phyloP scores from a whole-genome alignment of 2,888 invertebrate species.

The Luperina testacea region DNA sequence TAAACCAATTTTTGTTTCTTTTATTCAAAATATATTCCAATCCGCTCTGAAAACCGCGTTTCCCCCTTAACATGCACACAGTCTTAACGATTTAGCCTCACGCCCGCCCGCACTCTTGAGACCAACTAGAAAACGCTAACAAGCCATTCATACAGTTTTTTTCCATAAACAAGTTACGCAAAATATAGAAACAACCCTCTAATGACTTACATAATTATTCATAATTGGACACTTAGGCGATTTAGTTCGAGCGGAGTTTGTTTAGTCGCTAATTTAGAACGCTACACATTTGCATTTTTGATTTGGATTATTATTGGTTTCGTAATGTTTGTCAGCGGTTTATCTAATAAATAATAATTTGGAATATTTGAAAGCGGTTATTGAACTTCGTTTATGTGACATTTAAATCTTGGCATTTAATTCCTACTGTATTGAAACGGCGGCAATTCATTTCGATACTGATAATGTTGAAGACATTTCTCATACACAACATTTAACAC shows the following conservation, averaged over 20 bases:
- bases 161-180: slow-evolving; percentile 81
- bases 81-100: slow-evolving; percentile 76
- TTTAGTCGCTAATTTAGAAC: slow-evolving; percentile 70
- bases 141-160: slow-evolving; percentile 85
- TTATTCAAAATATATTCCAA: background rate
- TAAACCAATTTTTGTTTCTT: too few species aligned
- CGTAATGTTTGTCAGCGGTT: slow-evolving; percentile 29
- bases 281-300: slow-evolving; percentile 64
- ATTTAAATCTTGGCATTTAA: slow-evolving; percentile 2
- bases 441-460: slow-evolving; percentile 15
- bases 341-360: slow-evolving; percentile 46
- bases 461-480: slow-evolving; percentile 6
- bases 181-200: slow-evolving; percentile 79
- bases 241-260: slow-evolving; percentile 69
- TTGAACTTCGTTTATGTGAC: slow-evolving; percentile 1
- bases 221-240: slow-evolving; percentile 79
- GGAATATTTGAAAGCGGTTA: slow-evolving; percentile 13
- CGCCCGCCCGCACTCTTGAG: slow-evolving; percentile 77
- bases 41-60: slow-evolving; percentile 58
- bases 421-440: slow-evolving; percentile 20
- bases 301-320: slow-evolving; percentile 48
- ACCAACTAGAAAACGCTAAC: slow-evolving; percentile 84
- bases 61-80: slow-evolving; percentile 36
- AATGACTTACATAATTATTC: slow-evolving; percentile 81
- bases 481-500: slow-evolving; percentile 7